phyloP scores from a whole-genome alignment of 2,888 invertebrate genomes.

The Pterostichus niger region DNA sequence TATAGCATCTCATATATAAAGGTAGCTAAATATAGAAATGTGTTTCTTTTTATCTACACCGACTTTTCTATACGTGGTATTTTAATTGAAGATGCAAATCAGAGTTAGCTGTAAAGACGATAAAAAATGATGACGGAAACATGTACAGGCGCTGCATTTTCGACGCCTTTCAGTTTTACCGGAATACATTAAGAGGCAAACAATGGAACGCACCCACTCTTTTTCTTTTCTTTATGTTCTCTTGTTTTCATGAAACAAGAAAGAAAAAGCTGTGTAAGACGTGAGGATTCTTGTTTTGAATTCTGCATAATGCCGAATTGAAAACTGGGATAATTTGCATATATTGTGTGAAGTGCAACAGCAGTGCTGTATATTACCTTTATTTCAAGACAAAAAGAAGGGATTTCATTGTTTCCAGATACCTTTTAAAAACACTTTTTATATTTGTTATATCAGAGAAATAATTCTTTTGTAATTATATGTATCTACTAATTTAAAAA shows the following conservation, averaged over 20 bases:
- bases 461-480: too few relatives aligned
- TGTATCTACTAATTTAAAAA: too few relatives aligned
- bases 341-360: conserved; percentile 12
- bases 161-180: conserved; percentile 13
- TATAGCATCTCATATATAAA: too few relatives aligned
- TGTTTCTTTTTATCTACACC: too few relatives aligned
- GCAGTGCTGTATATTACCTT: not conserved
- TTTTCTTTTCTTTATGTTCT: conserved; percentile 12
- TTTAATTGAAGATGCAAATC: conserved; percentile 38
- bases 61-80: too few relatives aligned
- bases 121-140: conserved; percentile 6
- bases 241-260: conserved; percentile 8
- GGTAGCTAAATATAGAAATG: too few relatives aligned
- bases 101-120: not conserved
- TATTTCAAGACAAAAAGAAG: not conserved
- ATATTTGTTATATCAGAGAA: too few relatives aligned
- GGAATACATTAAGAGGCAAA: conserved; percentile 33
- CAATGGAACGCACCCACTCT: conserved; percentile 7
- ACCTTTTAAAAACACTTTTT: not conserved
- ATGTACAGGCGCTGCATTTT: not conserved
- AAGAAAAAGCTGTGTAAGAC: conserved; percentile 16
- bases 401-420: not conserved
- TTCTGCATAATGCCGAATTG: conserved; percentile 48
- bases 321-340: conserved; percentile 34
- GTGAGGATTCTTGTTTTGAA: conserved; percentile 39